These are phyloP conservation scores for Corvus moneduloides DNA, from an alignment of 2,113 vertebrate species.

Conservation along the genomic window DNA sequence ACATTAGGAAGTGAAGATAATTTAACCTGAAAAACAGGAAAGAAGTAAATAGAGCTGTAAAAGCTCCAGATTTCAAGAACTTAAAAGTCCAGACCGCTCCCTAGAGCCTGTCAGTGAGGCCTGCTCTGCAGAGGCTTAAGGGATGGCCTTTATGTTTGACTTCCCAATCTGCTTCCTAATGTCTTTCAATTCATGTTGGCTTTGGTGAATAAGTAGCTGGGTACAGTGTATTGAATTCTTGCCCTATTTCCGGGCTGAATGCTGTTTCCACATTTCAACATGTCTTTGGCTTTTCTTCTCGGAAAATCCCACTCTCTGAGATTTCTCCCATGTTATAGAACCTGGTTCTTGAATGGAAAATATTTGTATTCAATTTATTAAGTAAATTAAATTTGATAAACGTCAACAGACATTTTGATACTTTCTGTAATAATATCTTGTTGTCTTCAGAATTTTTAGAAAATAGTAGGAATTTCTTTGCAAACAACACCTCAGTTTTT, in stretches of 20 bases:
- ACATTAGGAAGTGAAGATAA: background rate
- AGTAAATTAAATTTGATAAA: background rate
- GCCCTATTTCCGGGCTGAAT: background rate
- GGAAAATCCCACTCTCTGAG: background rate
- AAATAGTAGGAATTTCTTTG: background rate
- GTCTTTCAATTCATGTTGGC: background rate
- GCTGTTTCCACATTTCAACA: background rate
- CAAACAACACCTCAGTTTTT: background rate
- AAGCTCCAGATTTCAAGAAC: background rate
- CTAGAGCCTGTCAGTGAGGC: rapidly evolving
- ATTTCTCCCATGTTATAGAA: background rate
- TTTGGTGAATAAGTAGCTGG: background rate
- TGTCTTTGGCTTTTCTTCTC: background rate
- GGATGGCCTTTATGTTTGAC: background rate
- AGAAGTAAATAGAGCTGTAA: background rate
- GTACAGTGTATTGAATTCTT: background rate
- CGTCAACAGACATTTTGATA: background rate
- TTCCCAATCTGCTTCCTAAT: background rate
- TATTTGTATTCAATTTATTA: background rate
- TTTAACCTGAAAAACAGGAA: background rate
- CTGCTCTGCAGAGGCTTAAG: background rate
- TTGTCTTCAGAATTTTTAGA: background rate
- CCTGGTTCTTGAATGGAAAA: background rate
- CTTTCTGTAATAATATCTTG: background rate
- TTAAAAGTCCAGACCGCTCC: background rate